These are phyloP conservation scores for Hemistola chrysoprasaria DNA, from an alignment of 2,888 invertebrate species.

Conservation along the genomic window DNA sequence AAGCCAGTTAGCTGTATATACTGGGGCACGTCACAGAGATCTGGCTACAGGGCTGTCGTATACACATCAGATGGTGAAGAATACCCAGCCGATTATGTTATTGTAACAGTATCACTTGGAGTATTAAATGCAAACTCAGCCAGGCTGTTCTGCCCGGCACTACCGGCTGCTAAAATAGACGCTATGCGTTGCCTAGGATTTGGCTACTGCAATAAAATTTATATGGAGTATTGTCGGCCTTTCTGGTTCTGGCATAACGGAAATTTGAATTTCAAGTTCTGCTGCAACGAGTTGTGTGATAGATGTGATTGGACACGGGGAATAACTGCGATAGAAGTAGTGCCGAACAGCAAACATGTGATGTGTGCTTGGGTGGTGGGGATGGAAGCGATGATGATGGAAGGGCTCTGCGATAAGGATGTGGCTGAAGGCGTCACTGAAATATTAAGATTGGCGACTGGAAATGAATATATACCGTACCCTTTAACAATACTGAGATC, in stretches of 20 bases:
- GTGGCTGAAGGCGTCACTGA: slow-evolving; percentile 84
- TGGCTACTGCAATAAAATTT: slow-evolving; percentile 89
- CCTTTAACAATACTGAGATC: slow-evolving; percentile 86
- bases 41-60: slow-evolving; percentile 78
- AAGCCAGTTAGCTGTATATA: slow-evolving; percentile 87
- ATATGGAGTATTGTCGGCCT: slow-evolving; percentile 87
- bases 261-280: slow-evolving; percentile 84
- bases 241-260: slow-evolving; percentile 88
- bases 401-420: slow-evolving; percentile 85
- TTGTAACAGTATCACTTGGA: slow-evolving; percentile 89
- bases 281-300: slow-evolving; percentile 71
- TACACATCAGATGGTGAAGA: slow-evolving; percentile 86
- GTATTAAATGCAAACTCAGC: slow-evolving; percentile 85
- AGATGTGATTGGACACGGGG: slow-evolving; percentile 88
- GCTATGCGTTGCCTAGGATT: slow-evolving; percentile 86
- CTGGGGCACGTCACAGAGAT: slow-evolving; percentile 84
- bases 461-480: slow-evolving; percentile 84
- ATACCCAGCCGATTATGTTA: slow-evolving; percentile 89
- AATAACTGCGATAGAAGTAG: slow-evolving; percentile 85
- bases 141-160: slow-evolving; percentile 86
- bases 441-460: slow-evolving; percentile 83
- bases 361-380: slow-evolving; percentile 88
- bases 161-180: slow-evolving; percentile 86
- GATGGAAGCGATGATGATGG: slow-evolving; percentile 84
- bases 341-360: slow-evolving; percentile 87